phyloP scores from a whole-genome alignment of 2,113 vertebrate species.

The Ornithorhynchus anatinus region DNA sequence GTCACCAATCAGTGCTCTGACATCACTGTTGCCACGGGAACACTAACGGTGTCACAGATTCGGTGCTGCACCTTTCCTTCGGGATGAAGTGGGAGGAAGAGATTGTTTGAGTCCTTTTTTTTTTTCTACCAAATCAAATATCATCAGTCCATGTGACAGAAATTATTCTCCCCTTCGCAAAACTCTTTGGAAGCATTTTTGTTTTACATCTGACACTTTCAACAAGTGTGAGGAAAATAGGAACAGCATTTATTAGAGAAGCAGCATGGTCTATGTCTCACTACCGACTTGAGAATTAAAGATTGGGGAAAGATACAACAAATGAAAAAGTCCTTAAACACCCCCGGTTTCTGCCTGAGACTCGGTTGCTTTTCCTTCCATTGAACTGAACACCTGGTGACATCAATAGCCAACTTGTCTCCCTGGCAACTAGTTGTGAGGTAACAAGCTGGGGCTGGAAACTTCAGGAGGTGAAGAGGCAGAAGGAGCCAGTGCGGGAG shows the following conservation, averaged over 20 bases:
- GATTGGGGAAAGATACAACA: not conserved
- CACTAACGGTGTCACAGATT: rapidly evolving
- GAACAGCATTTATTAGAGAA: not conserved
- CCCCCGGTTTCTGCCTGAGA: not conserved
- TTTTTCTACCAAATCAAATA: not conserved
- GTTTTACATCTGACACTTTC: too few species aligned
- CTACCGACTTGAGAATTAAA: not conserved
- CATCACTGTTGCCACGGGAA: conserved; percentile 22
- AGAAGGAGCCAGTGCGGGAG: not conserved
- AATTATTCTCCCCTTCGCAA: too few species aligned
- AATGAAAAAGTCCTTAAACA: not conserved
- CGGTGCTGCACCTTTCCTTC: not conserved
- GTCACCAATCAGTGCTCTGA: not conserved
- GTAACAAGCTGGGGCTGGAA: conserved; percentile 2
- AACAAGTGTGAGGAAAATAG: not conserved
- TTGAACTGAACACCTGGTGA: not conserved
- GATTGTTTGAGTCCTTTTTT: not conserved
- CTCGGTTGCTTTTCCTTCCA: not conserved
- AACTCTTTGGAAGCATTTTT: too few species aligned
- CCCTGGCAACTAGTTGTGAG: conserved; percentile 47
- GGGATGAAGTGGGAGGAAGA: not conserved
- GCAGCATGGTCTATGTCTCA: not conserved
- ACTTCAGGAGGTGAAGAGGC: not conserved
- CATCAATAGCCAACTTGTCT: conserved; percentile 44
- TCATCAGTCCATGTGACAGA: not conserved